A percentile compares a stretch with the other conserved stretches of the same genome.
These are phyloP conservation scores for Enteromius treurensis DNA, from an alignment of 2,797 vertebrate genomes.

Conservation along the genomic window DNA sequence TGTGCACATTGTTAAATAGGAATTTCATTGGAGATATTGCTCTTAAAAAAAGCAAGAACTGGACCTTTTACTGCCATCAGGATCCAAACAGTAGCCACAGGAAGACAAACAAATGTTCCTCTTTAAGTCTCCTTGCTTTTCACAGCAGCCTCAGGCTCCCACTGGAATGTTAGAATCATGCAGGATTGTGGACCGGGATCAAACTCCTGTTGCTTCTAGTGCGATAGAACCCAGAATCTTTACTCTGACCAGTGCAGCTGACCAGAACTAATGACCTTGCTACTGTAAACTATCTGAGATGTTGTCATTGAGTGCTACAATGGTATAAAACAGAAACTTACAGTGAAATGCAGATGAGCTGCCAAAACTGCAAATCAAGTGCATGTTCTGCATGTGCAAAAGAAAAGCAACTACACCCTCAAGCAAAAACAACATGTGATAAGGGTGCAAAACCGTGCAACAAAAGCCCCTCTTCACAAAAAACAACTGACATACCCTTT, in stretches of 20 bases:
- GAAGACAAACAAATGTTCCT: conserved; percentile 38
- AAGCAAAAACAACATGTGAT: background rate
- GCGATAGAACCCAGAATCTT: conserved; percentile 33
- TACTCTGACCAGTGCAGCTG: conserved; percentile 19
- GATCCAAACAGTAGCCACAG: conserved; percentile 48
- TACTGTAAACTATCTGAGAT: conserved; percentile 20
- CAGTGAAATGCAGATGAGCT: background rate
- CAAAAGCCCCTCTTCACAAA: background rate
- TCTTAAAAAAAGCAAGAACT: background rate
- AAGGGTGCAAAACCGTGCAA: background rate
- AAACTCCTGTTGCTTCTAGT: conserved; percentile 34
- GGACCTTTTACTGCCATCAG: background rate
- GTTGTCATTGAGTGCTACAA: background rate
- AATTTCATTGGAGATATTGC: background rate
- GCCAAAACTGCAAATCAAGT: background rate
- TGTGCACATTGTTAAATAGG: background rate
- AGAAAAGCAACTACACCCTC: conserved; percentile 13
- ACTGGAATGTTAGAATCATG: conserved; percentile 38
- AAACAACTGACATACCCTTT: background rate
- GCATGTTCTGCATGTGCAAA: background rate
- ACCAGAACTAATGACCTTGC: conserved; percentile 3
- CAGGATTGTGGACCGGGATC: conserved; percentile 30
- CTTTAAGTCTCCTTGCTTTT: conserved; percentile 20
- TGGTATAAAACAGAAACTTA: background rate
- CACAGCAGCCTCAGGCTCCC: conserved; percentile 19